These are phyloP conservation scores for Planococcus citri DNA, from an alignment of 1,140 invertebrate genomes.

Conservation along the genomic window DNA sequence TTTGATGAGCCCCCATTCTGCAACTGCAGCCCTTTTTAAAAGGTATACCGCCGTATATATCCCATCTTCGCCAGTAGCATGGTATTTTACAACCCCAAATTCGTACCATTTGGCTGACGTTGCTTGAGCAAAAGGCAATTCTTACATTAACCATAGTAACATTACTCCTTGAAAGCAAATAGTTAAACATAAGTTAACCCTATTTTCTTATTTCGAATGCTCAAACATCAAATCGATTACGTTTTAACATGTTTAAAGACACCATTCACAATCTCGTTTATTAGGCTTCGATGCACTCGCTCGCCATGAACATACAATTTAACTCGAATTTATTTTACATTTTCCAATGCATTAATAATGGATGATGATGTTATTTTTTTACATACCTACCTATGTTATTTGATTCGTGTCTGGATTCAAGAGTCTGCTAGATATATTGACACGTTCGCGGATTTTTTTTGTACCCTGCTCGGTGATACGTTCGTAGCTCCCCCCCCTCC, in stretches of 20 bases:
- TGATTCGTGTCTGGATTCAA: too few relatives aligned
- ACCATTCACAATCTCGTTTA: neutral
- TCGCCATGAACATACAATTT: neutral
- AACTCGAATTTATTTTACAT: neutral
- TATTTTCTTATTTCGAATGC: constrained; percentile 1
- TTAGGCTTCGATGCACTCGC: constrained; percentile 4
- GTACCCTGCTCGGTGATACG: too few relatives aligned
- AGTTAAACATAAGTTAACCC: constrained; percentile 7
- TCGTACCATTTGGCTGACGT: constrained; percentile 1
- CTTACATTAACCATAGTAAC: constrained; percentile 9
- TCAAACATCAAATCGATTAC: neutral
- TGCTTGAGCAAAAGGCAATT: constrained; percentile 9
- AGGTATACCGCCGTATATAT: neutral
- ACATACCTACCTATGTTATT: too few relatives aligned
- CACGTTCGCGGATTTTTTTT: too few relatives aligned
- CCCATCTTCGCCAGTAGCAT: neutral
- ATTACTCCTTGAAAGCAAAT: neutral
- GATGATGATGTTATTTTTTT: too few relatives aligned
- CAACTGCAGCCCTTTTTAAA: constrained; percentile 16
- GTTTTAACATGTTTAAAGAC: constrained; percentile 4
- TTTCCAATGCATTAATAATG: neutral
- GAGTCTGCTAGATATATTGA: too few relatives aligned
- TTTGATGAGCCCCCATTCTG: constrained; percentile 14
- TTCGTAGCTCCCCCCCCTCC: too few relatives aligned
- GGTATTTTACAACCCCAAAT: constrained; percentile 9